Percentiles rank a stretch among this genome's conserved stretches.
These are phyloP conservation scores for Clangula hyemalis DNA, from an alignment of 2,797 vertebrate genomes.

Conservation along the genomic window DNA sequence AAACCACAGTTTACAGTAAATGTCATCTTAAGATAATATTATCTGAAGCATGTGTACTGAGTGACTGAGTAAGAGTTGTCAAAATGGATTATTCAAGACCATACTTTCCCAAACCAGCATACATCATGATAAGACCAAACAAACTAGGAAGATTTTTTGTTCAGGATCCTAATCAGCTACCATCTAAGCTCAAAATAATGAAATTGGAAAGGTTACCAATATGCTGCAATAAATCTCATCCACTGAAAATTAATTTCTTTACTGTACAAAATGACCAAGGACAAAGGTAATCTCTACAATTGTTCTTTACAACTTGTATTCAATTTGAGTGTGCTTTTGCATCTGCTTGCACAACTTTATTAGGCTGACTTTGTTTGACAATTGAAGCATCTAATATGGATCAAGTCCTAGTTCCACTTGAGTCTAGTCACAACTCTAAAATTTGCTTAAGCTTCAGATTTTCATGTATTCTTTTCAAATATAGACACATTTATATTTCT, in stretches of 20 bases:
- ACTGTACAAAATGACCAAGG: not conserved
- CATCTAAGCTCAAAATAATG: not conserved
- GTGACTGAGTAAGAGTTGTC: not conserved
- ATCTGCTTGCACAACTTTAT: not conserved
- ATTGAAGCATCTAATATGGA: not conserved
- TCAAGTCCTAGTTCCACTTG: not conserved
- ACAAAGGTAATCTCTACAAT: not conserved
- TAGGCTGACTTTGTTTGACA: not conserved
- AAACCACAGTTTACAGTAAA: slow-evolving; percentile 33
- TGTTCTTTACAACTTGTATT: not conserved
- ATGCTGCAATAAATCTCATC: not conserved
- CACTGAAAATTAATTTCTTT: not conserved
- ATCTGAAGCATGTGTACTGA: not conserved
- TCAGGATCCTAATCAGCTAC: not conserved
- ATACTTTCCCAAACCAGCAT: not conserved
- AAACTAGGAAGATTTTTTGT: not conserved
- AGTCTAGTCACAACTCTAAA: not conserved
- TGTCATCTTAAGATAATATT: not conserved
- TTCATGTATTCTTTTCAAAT: not conserved
- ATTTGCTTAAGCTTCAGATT: not conserved
- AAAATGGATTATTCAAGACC: slow-evolving; percentile 10
- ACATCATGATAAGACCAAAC: not conserved
- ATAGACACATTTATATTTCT: not conserved
- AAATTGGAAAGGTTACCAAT: not conserved
- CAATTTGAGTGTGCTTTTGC: not conserved